These are phyloP conservation scores for Gymnothorax reevesii DNA, from an alignment of 2,797 vertebrate species.

Conservation along the genomic window DNA sequence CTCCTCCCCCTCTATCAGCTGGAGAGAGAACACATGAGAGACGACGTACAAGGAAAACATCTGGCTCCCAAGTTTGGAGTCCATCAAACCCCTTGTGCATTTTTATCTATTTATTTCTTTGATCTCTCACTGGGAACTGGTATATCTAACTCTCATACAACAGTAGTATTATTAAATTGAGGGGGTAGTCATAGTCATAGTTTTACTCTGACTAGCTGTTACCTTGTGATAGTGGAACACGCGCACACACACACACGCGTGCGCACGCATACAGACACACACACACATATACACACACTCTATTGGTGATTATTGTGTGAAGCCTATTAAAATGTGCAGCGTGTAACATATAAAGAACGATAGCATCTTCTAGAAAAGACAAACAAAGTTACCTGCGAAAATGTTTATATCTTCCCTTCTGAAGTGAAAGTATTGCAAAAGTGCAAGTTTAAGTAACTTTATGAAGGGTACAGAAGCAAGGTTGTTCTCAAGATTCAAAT, in stretches of 20 bases:
- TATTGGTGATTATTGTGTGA: background rate
- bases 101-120: background rate
- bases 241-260: background rate
- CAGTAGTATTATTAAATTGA: slow-evolving; percentile 15
- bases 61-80: background rate
- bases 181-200: background rate
- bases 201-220: background rate
- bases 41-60: background rate
- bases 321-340: background rate
- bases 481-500: background rate
- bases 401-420: background rate
- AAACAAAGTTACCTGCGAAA: background rate
- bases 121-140: background rate
- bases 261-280: background rate
- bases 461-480: background rate
- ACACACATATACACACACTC: background rate
- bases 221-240: background rate
- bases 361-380: background rate
- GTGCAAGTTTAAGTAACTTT: background rate
- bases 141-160: slow-evolving; percentile 6
- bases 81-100: background rate
- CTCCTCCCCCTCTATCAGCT: background rate
- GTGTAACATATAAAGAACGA: background rate
- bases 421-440: background rate
- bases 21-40: background rate